A percentile compares a stretch with the other conserved stretches of the same genome.
Conservation (phyloP, 1,140 invertebrate species). For the Anadara kagoshimensis region DNA sequence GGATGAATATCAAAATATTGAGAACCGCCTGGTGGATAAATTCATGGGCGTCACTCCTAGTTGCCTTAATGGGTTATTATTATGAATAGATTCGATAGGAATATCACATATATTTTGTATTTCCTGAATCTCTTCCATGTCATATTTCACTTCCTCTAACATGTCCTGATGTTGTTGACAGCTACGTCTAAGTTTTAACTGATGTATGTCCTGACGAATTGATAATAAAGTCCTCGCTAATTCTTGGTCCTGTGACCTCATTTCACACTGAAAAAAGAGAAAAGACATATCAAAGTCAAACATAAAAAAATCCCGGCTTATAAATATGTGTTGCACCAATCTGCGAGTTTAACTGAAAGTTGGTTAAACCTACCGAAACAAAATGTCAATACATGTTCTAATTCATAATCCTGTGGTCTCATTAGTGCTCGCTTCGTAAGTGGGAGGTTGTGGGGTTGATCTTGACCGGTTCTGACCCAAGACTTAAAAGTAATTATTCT, state of each 20-base stretch:
- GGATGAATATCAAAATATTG: constrained; percentile 56
- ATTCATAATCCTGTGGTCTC: too few species aligned
- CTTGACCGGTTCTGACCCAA: too few species aligned
- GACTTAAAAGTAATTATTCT: too few species aligned
- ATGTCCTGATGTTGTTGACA: constrained; percentile 65
- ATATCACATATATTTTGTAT: constrained; percentile 62
- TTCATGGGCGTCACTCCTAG: constrained; percentile 67
- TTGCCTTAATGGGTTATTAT: constrained; percentile 60
- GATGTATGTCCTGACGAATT: constrained; percentile 64
- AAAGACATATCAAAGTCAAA: background rate
- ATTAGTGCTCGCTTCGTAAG: too few species aligned
- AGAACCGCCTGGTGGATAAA: constrained; percentile 64
- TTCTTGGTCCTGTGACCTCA: constrained; percentile 63
- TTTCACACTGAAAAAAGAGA: constrained; percentile 56
- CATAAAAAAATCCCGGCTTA: too few species aligned
- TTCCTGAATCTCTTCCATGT: constrained; percentile 63
- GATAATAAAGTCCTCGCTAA: constrained; percentile 62
- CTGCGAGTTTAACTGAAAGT: too few species aligned
- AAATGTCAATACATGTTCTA: too few species aligned
- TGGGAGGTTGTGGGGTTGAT: too few species aligned
- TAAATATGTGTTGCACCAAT: too few species aligned
- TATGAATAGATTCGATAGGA: constrained; percentile 45
- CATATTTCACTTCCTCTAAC: constrained; percentile 64
- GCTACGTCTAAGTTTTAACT: constrained; percentile 60
- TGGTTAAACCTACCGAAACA: too few species aligned